Evolutionary conservation across 2,888 invertebrate species (phyloP).

Genomic region (Candidula unifasciata): DNA sequence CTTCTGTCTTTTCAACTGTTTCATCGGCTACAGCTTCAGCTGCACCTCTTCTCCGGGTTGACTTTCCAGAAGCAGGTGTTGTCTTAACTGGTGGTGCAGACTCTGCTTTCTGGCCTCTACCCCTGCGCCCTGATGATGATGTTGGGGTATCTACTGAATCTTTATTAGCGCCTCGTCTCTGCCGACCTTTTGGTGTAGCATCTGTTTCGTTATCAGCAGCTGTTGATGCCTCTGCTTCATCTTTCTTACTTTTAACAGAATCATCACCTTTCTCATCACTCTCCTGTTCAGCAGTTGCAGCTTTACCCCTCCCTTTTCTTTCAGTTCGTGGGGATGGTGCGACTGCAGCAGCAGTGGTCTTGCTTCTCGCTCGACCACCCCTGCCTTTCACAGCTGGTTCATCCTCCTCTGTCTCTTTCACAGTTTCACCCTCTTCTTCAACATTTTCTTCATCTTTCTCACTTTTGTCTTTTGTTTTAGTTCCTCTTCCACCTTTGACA

Average conservation of each 20-base stretch:
- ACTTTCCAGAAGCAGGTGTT: constrained; percentile 5
- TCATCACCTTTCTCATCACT: constrained; percentile 10
- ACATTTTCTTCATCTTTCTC: constrained; percentile 16
- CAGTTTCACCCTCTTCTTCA: constrained; percentile 12
- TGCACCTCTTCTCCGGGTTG: constrained; percentile 9
- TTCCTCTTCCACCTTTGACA: constrained; percentile 27
- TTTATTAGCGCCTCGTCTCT: constrained; percentile 2
- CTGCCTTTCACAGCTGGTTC: background rate
- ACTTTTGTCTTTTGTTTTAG: constrained; percentile 7
- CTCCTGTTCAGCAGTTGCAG: background rate
- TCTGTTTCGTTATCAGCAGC: background rate
- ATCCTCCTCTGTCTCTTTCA: background rate
- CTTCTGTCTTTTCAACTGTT: background rate
- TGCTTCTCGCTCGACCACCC: background rate
- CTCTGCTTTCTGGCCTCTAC: constrained; percentile 34
- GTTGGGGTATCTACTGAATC: background rate
- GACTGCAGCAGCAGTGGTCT: background rate
- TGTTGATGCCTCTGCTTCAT: constrained; percentile 12
- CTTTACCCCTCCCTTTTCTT: background rate
- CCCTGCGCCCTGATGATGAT: constrained; percentile 9
- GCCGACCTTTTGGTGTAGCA: constrained; percentile 36
- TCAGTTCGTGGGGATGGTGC: constrained; percentile 18
- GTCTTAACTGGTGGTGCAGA: background rate
- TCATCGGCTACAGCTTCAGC: constrained; percentile 3
- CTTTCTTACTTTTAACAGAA: background rate